Conservation (phyloP, 2,113 vertebrate genomes). For the Pedetes capensis region DNA sequence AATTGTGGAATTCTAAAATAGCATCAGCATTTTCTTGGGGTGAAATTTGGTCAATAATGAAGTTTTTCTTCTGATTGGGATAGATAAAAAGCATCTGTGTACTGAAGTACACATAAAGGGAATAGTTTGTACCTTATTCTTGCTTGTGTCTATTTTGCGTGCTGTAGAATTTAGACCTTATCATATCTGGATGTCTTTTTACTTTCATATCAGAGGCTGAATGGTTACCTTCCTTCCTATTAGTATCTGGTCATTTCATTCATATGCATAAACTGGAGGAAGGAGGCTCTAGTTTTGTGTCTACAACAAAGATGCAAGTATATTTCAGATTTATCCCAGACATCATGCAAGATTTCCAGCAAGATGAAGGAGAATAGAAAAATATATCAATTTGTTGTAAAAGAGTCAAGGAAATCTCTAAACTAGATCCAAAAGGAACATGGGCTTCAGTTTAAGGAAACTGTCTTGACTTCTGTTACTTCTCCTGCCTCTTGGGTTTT, state of each 20-base stretch:
- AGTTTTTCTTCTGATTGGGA: conserved; percentile 33
- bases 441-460: background rate
- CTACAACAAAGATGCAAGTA: background rate
- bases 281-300: background rate
- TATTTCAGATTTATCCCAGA: conserved; percentile 22
- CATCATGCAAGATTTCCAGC: background rate
- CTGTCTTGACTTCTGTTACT: background rate
- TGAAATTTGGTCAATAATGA: conserved; percentile 62
- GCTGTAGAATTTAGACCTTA: conserved; percentile 54
- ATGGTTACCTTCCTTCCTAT: conserved; percentile 7
- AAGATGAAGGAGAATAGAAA: conserved; percentile 25
- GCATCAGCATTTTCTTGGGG: background rate
- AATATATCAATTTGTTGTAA: background rate
- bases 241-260: conserved; percentile 60
- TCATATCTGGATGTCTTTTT: conserved; percentile 27
- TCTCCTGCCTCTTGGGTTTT: background rate
- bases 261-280: background rate
- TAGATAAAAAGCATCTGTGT: conserved; percentile 52
- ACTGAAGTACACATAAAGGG: conserved; percentile 56
- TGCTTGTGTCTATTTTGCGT: conserved; percentile 23
- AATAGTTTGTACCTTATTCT: conserved; percentile 31
- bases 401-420: conserved; percentile 22
- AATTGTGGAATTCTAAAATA: conserved; percentile 8
- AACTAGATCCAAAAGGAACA: background rate
- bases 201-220: background rate